A percentile compares a stretch with the other conserved stretches of the same genome.
These are phyloP conservation scores for Corythornis vintsioides DNA, from an alignment of 2,113 vertebrate species.

Conservation along the genomic window DNA sequence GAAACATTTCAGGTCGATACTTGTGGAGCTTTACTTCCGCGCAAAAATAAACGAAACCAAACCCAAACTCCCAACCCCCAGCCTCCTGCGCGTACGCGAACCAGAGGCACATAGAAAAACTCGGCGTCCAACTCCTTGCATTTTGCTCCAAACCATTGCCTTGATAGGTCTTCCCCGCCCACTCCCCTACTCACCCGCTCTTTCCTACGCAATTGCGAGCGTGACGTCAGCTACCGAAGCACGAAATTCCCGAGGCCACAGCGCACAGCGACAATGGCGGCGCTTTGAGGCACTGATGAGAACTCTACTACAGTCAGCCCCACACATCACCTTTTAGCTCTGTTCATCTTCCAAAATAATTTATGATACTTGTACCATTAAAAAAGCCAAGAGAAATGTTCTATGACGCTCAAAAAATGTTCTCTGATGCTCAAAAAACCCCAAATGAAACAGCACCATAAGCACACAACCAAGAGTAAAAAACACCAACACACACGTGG, in stretches of 20 bases:
- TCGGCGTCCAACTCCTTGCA: accelerated
- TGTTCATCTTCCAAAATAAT: accelerated
- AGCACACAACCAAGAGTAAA: no score
- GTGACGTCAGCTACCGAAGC: accelerated
- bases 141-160: no score
- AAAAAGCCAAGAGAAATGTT: accelerated
- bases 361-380: accelerated
- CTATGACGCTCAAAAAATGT: no score
- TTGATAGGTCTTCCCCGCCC: accelerated
- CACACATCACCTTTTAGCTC: accelerated
- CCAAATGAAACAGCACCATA: neutral
- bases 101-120: accelerated
- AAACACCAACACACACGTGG: neutral
- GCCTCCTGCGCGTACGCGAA: accelerated
- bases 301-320: neutral
- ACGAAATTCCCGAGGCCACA: neutral
- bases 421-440: no score
- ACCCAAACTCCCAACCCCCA: accelerated
- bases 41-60: neutral
- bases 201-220: neutral
- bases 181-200: no score
- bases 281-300: accelerated
- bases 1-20: accelerated
- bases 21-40: neutral
- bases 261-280: neutral